Conservation (phyloP, 92 coral and sea anemone genomes). For the Palythoa grandiflora region DNA sequence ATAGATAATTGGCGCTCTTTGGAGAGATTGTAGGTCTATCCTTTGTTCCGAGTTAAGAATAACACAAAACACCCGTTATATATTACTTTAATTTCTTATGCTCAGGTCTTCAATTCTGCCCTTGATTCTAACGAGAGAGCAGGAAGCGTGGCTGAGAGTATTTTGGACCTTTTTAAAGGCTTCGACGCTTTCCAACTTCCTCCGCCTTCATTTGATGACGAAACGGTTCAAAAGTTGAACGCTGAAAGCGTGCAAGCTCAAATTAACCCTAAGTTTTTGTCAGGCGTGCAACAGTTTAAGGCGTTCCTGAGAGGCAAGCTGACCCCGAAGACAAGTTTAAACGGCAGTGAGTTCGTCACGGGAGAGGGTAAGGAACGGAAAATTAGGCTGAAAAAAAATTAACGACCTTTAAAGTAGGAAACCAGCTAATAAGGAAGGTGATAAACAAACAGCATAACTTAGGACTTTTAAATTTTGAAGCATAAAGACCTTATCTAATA, state of each 20-base stretch:
- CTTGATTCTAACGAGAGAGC: slow-evolving; percentile 42
- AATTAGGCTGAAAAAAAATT: neutral
- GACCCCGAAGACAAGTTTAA: slow-evolving; percentile 27
- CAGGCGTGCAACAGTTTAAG: slow-evolving; percentile 38
- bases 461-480: no score
- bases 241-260: neutral
- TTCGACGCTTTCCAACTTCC: slow-evolving; percentile 84
- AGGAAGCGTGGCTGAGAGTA: slow-evolving; percentile 75
- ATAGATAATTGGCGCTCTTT: no score
- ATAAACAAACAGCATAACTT: no score
- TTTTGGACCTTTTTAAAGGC: slow-evolving; percentile 80
- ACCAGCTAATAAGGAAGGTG: no score
- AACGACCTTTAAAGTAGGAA: neutral
- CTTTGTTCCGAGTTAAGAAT: neutral
- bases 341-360: slow-evolving; percentile 15
- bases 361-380: slow-evolving; percentile 22
- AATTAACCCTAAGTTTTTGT: slow-evolving; percentile 37
- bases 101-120: slow-evolving; percentile 25
- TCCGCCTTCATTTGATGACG: slow-evolving; percentile 46
- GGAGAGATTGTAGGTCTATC: neutral
- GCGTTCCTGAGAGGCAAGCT: slow-evolving; percentile 20
- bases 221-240: slow-evolving; percentile 26
- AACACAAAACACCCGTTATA: neutral
- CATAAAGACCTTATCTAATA: no score
- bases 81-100: neutral